Base-by-base conservation (phyloP, 2,888 invertebrate genomes). In the Machimus rusticus region DNA sequence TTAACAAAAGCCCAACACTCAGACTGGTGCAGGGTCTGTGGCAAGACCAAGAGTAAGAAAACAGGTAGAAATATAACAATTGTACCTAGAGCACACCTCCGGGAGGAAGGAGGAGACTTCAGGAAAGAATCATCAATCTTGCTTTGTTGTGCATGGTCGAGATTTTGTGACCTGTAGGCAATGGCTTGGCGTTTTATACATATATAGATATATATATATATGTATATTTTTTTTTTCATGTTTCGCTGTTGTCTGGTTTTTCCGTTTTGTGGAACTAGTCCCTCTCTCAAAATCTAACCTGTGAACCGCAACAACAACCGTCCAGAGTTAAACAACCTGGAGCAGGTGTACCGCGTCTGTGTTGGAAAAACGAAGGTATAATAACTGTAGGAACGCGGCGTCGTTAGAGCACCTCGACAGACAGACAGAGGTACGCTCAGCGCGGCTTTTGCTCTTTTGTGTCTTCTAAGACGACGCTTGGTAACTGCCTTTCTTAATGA, bases 401-500 rank as follows among this genome's bases (percentile, higher is more conserved):
- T 55, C 9, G 55, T 19, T n/a, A n/a, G n/a, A 55, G 55, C 19
- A 55, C 19, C n/a, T 8, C n/a, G 14, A 0, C 1, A 74, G 31
- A 34, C 5, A 74, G 16, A 74, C 28, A 74, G 43, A 74, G 51
- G 51, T 12, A 14, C 74, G 28, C 28, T 28, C 31, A 74, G 39
- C 43, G 39, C 46, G 3, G 34, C 19, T 66, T 23, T 23, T 23
- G 23, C 34, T 81, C 51, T 85, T 51, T 77, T 87, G 51, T 19
- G 66, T 88, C 39, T 74, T 88, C 4, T 74, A 19, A 66, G 12
- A 66, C 23, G 87, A 37, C 16, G 87, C 87, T 57, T 89, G 88
- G 88, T 88, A 88, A 91, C 91, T 90, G 90, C 91, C 92, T 92
- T 93, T 93, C 91, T 93, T 93, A 93, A 93, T 93, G 93, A 93